Evolutionary conservation across 2,797 vertebrate species (phyloP).

Genomic region (Eremophila alpestris): DNA sequence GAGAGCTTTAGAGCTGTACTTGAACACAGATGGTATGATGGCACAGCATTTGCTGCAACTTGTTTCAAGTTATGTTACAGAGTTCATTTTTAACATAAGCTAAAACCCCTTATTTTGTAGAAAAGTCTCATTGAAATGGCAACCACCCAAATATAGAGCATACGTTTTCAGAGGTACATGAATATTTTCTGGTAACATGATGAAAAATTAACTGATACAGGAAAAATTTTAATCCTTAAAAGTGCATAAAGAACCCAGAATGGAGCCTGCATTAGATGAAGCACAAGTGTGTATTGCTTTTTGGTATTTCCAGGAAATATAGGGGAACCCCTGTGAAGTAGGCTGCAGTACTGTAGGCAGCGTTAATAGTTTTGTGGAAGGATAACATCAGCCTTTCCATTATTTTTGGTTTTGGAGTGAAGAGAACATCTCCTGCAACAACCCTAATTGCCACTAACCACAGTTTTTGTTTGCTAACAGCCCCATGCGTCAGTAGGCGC

Average conservation of each 20-base stretch:
- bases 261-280: neutral
- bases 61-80: slow-evolving; percentile 58
- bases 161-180: neutral
- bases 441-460: neutral
- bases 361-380: neutral
- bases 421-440: neutral
- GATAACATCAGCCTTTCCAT: slow-evolving; percentile 27
- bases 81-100: slow-evolving; percentile 66
- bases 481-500: neutral
- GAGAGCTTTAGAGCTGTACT: slow-evolving; percentile 32
- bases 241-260: neutral
- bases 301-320: neutral
- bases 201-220: neutral
- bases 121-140: slow-evolving; percentile 52
- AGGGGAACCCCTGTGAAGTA: neutral
- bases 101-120: slow-evolving; percentile 59
- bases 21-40: slow-evolving; percentile 68
- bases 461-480: slow-evolving; percentile 29
- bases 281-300: neutral
- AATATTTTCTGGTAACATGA: neutral
- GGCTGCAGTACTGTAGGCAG: neutral
- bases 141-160: slow-evolving; percentile 42
- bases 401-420: slow-evolving; percentile 1
- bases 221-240: neutral
- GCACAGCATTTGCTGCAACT: slow-evolving; percentile 62